Percentiles rank a stretch among this genome's conserved stretches.
Evolutionary conservation across 2,888 invertebrate species (phyloP).

Genomic region (Corythucha ciliata): DNA sequence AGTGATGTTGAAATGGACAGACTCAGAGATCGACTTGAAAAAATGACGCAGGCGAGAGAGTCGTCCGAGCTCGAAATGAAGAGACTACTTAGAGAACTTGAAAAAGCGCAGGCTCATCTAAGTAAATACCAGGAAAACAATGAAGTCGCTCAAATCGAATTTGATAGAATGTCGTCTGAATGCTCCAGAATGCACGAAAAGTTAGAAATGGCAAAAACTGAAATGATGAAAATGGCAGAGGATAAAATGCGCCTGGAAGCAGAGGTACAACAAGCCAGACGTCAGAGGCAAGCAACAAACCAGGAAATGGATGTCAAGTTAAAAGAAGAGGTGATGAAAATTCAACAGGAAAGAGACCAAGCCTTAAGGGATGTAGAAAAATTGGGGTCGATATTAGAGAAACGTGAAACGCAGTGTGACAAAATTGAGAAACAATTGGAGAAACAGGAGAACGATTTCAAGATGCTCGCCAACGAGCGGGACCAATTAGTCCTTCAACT

Average conservation of each 20-base stretch:
- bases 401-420: slow-evolving; percentile 42
- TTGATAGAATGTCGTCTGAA: slow-evolving; percentile 74
- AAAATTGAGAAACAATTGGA: slow-evolving; percentile 77
- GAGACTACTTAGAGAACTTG: slow-evolving; percentile 71
- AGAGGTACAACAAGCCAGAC: slow-evolving; percentile 57
- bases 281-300: slow-evolving; percentile 53
- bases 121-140: slow-evolving; percentile 74
- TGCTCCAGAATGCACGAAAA: slow-evolving; percentile 71
- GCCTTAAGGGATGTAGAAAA: slow-evolving; percentile 65
- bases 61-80: slow-evolving; percentile 82
- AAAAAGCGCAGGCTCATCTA: slow-evolving; percentile 74
- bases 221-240: slow-evolving; percentile 44
- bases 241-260: slow-evolving; percentile 62
- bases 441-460: slow-evolving; percentile 74
- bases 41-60: slow-evolving; percentile 70
- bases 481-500: slow-evolving; percentile 81
- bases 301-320: slow-evolving; percentile 57
- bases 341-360: slow-evolving; percentile 64
- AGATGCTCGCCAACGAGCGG: slow-evolving; percentile 72
- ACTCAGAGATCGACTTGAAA: slow-evolving; percentile 74
- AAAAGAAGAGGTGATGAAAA: slow-evolving; percentile 60
- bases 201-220: slow-evolving; percentile 54
- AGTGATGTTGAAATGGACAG: slow-evolving; percentile 70
- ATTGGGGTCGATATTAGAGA: slow-evolving; percentile 49
- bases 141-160: slow-evolving; percentile 73